Evolutionary conservation across 2,888 invertebrate species (phyloP), one percentile per base, ranked within the genome.

Genomic region (Pomacea canaliculata): DNA sequence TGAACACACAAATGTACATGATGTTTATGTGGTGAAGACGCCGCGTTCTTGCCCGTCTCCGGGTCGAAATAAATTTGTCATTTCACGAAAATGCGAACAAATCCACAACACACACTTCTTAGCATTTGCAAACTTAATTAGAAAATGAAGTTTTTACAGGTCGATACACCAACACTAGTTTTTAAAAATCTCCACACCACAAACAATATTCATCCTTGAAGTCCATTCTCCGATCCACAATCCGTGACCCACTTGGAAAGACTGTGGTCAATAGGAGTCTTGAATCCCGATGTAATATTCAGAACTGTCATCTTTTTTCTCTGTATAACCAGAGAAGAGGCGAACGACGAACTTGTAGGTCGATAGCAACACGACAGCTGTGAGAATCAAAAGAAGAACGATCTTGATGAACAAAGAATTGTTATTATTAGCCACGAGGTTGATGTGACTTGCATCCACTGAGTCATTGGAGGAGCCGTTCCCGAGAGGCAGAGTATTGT

Each of bases 321-420:
- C 80, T 49, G 78, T 27, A 68, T 80, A 80, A 5, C 80, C 80
- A 13, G 78, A 74, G 37, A 80, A 80, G 19, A 80, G 80, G 8
- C 78, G 69, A 46, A 80, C 78, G 18, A 80, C 80, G 46, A 80
- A 80, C 63, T 76, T 78, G 70, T 80, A 80, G 23, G 80, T 76
- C 23, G 71, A 68, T 0, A 80, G 70, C 51, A 80, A 70, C 1
- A 80, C 80, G 10, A 80, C 76, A 7, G 78, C 76, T 27, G 80
- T 80, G 19, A 80, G 74, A 12, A 80, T 76, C 19, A 80, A 71
- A 5, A 80, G 65, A 9, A 78, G 72, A 3, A 71, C 49, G 3
- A 80, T 76, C 62, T 80, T 80, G 23, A 80, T 78, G 66, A 78
- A 74, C 7, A 78, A 51, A 19, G 66, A 68, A 70, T 78, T 76